A percentile compares a stretch with the other conserved stretches of the same genome.
phyloP scores from a whole-genome alignment of 2,797 vertebrate genomes.

The Gila robusta region DNA sequence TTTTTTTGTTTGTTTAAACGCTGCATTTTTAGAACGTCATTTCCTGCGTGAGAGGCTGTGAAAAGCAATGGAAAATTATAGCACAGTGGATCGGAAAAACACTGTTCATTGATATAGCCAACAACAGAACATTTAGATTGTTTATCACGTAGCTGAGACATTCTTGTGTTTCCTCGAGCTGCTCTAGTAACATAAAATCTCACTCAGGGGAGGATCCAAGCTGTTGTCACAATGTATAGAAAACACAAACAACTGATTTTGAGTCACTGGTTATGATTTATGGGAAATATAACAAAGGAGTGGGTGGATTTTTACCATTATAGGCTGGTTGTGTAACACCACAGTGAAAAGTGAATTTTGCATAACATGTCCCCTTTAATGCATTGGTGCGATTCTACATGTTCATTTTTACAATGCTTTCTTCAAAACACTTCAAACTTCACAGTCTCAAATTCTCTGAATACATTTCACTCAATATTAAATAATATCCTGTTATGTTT shows the following conservation, averaged over 20 bases:
- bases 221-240: not conserved
- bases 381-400: not conserved
- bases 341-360: not conserved
- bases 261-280: not conserved
- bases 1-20: too few species aligned
- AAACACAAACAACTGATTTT: not conserved
- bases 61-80: too few species aligned
- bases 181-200: too few species aligned
- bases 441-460: not conserved
- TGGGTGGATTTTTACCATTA: not conserved
- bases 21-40: too few species aligned
- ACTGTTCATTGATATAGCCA: too few species aligned
- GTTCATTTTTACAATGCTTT: not conserved
- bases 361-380: not conserved
- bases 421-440: not conserved
- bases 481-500: not conserved
- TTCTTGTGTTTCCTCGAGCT: too few species aligned
- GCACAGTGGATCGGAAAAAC: too few species aligned
- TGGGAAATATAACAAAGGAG: not conserved
- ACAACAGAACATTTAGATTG: too few species aligned
- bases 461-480: not conserved
- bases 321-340: not conserved
- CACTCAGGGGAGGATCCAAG: too few species aligned
- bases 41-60: too few species aligned
- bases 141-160: too few species aligned